Conservation (phyloP, 92 coral and sea anemone genomes). For the Phenganax stokvisi region DNA sequence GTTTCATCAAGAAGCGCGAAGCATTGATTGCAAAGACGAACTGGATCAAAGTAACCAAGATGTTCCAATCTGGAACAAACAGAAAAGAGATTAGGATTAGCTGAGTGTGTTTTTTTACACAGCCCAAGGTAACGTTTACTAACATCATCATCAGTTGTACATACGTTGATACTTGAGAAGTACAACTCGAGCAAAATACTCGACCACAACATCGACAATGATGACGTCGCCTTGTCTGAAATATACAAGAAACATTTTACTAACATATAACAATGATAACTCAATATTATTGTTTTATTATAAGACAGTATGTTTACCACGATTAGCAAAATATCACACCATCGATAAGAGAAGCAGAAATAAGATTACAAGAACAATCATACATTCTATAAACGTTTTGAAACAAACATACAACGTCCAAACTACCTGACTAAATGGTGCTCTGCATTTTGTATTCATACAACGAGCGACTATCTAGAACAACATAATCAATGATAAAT, state of each 20-base stretch:
- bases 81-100: not conserved
- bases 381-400: too few relatives aligned
- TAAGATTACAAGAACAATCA: too few relatives aligned
- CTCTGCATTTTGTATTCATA: slow-evolving; percentile 73
- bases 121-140: not conserved
- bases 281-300: not conserved
- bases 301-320: too few relatives aligned
- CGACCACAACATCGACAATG: slow-evolving; percentile 99
- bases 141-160: slow-evolving; percentile 23
- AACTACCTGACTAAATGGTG: slow-evolving; percentile 82
- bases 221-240: slow-evolving; percentile 86
- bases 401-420: not conserved
- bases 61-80: slow-evolving; percentile 60
- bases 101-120: not conserved
- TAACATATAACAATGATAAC: not conserved
- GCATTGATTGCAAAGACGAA: slow-evolving; percentile 88
- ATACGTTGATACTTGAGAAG: slow-evolving; percentile 67
- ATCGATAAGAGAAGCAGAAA: too few relatives aligned
- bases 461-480: slow-evolving; percentile 73
- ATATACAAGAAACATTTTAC: not conserved
- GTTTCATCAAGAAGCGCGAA: slow-evolving; percentile 88
- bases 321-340: too few relatives aligned
- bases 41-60: slow-evolving; percentile 78
- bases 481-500: not conserved
- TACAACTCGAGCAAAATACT: slow-evolving; percentile 86